These are phyloP conservation scores for Drosophila planitibia DNA, from an alignment of 2,888 invertebrate species.

Conservation along the genomic window DNA sequence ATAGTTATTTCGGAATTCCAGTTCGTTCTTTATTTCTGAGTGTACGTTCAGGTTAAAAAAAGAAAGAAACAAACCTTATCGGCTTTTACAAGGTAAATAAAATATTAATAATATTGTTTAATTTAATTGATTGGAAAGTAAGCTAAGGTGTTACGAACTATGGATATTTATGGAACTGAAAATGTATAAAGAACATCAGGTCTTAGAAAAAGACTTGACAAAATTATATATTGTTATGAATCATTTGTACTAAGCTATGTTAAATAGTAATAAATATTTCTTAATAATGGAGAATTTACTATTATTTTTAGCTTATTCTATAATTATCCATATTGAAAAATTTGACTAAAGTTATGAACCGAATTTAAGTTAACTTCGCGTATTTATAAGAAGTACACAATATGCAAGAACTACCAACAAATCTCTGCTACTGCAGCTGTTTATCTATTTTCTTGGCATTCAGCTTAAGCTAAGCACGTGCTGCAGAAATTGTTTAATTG, in stretches of 20 bases:
- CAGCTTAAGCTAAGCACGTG: no score
- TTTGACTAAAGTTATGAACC: no score
- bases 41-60: background rate
- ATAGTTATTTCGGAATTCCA: background rate
- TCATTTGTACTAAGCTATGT: background rate
- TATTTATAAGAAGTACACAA: no score
- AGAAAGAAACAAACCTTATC: background rate
- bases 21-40: background rate
- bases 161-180: background rate
- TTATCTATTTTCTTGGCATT: no score
- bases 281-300: background rate
- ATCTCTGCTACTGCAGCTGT: no score
- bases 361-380: no score
- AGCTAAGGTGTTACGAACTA: background rate
- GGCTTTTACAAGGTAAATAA: background rate
- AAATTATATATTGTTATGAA: background rate
- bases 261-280: background rate
- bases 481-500: no score
- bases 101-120: background rate
- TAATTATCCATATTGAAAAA: no score
- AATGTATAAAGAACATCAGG: background rate
- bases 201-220: background rate
- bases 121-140: background rate
- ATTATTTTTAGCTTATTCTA: background rate
- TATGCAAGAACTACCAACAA: no score